Evolutionary conservation across 2,797 vertebrate species (phyloP).

Genomic region (Synanceia verrucosa): DNA sequence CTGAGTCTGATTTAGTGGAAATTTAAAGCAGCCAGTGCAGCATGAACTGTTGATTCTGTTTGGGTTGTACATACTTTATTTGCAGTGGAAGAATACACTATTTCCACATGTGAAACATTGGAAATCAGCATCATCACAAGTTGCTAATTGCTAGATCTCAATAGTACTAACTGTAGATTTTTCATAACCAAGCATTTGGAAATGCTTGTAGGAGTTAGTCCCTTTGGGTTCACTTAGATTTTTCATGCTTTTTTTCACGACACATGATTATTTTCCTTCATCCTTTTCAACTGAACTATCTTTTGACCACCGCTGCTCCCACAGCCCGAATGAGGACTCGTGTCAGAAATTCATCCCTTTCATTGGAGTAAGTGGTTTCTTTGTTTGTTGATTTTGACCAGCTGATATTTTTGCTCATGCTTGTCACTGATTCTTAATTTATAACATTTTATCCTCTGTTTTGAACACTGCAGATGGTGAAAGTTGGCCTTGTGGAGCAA

Average conservation of each 20-base stretch:
- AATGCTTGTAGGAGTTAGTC: slow-evolving; percentile 11
- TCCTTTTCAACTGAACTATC: slow-evolving; percentile 5
- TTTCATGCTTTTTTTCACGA: not conserved
- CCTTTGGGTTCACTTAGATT: not conserved
- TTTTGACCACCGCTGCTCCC: slow-evolving; percentile 17
- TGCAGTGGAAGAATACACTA: slow-evolving; percentile 10
- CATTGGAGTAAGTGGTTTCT: slow-evolving; percentile 88
- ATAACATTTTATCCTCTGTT: not conserved
- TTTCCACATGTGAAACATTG: slow-evolving; percentile 51
- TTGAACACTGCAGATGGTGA: slow-evolving; percentile 88
- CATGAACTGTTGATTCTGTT: slow-evolving; percentile 46
- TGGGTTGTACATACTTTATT: slow-evolving; percentile 18
- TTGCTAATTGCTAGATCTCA: slow-evolving; percentile 34
- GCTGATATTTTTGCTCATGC: not conserved
- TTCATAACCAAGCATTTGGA: slow-evolving; percentile 11
- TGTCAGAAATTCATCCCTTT: slow-evolving; percentile 99
- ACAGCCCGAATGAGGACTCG: slow-evolving; percentile 95
- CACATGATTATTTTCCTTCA: slow-evolving; percentile 1
- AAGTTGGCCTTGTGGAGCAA: slow-evolving; percentile 96
- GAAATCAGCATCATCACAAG: slow-evolving; percentile 30
- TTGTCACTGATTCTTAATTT: not conserved
- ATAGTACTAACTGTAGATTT: slow-evolving; percentile 25
- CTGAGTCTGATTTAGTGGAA: not conserved
- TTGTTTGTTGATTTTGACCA: not conserved
- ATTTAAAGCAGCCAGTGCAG: slow-evolving; percentile 38